These are phyloP conservation scores for Temnothorax longispinosus DNA, from an alignment of 1,140 invertebrate genomes.

Conservation along the genomic window DNA sequence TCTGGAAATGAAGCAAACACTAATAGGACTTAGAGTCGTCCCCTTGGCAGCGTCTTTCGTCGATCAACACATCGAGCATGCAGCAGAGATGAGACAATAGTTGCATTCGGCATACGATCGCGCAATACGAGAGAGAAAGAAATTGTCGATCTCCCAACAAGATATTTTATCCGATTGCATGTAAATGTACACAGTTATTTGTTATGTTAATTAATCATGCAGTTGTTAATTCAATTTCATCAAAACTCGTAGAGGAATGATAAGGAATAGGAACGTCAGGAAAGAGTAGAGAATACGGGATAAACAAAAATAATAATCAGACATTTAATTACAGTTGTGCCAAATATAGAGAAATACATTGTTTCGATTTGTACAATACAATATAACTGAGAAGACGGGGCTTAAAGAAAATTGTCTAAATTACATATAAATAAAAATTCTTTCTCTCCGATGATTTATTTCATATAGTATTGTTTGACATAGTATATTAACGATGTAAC, in stretches of 20 bases:
- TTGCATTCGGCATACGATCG: conserved; percentile 53
- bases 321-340: conserved; percentile 17
- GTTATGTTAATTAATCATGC: conserved; percentile 7
- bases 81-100: conserved; percentile 59
- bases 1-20: conserved; percentile 90
- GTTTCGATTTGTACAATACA: neutral
- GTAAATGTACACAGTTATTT: neutral
- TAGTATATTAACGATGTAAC: neutral
- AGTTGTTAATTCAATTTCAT: conserved; percentile 4
- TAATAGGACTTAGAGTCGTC: conserved; percentile 85
- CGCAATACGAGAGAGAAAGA: neutral
- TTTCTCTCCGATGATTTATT: neutral
- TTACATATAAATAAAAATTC: neutral
- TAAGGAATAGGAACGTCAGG: neutral
- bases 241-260: neutral
- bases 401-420: neutral
- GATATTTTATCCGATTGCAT: conserved; percentile 2
- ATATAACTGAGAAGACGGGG: neutral
- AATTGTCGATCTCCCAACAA: neutral
- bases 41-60: conserved; percentile 54
- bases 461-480: neutral
- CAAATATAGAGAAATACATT: conserved; percentile 5
- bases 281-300: neutral
- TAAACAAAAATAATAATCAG: neutral
- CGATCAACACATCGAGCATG: conserved; percentile 76